phyloP scores from a whole-genome alignment of 2,888 invertebrate genomes.

The Drosophila flavopinicola region DNA sequence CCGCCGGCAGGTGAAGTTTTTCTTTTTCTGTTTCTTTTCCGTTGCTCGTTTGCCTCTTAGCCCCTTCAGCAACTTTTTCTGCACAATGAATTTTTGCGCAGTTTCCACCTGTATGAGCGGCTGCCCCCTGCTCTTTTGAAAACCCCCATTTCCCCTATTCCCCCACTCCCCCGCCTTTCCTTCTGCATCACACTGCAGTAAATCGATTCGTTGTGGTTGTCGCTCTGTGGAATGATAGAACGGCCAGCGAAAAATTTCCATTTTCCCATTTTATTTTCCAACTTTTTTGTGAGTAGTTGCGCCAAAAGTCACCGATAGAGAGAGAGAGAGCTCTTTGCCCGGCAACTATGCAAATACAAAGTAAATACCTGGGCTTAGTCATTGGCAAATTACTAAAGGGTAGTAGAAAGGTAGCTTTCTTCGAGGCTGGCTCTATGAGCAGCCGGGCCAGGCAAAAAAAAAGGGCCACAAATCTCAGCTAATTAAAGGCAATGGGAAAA shows the following conservation, averaged over 20 bases:
- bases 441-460: slow-evolving; percentile 4
- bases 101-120: slow-evolving; percentile 77
- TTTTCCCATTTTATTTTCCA: slow-evolving; percentile 25
- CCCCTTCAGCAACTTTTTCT: slow-evolving; percentile 65
- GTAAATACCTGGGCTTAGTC: slow-evolving; percentile 62
- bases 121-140: not conserved
- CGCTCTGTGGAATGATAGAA: slow-evolving; percentile 58
- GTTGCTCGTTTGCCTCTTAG: slow-evolving; percentile 6
- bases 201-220: slow-evolving; percentile 77
- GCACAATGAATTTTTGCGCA: slow-evolving; percentile 80
- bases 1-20: slow-evolving; percentile 65
- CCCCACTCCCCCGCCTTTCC: not conserved
- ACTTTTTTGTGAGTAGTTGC: slow-evolving; percentile 21
- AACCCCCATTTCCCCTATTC: not conserved
- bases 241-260: slow-evolving; percentile 40
- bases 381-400: slow-evolving; percentile 47
- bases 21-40: slow-evolving; percentile 13
- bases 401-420: not conserved
- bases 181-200: slow-evolving; percentile 42
- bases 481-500: slow-evolving; percentile 81
- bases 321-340: slow-evolving; percentile 39
- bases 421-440: slow-evolving; percentile 38
- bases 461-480: slow-evolving; percentile 70
- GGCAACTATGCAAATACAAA: slow-evolving; percentile 66
- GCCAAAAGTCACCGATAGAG: slow-evolving; percentile 52